Base-by-base conservation (phyloP, 2,888 invertebrate species). In the Lordiphosa andalusiaca region DNA sequence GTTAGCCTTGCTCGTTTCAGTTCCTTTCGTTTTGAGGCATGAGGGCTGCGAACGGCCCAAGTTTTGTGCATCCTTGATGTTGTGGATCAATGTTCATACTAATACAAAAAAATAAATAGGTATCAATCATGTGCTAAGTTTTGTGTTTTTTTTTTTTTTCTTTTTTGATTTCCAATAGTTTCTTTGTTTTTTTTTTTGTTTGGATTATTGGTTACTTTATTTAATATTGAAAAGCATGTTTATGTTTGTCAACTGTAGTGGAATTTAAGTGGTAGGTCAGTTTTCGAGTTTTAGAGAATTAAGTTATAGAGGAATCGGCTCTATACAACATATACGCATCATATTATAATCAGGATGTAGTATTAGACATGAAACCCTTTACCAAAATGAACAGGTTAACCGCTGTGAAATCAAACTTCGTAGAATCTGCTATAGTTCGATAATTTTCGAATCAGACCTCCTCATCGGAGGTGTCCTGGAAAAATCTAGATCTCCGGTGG, bases 21-120 rank as follows among this genome's bases (percentile, higher is more conserved):
- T 85, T 81, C 61, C 63, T 72, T 81, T 84, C 74, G 73, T 84
- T 81, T 81, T 61, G 83, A 77, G 86, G 85, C 86, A 83, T 84
- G 85, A 33, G 44, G 48, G 40, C 48, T 67, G 64, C 62, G 70
- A 65, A 66, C 56, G 69, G 69, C 65, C 69, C 46, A 59, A 49
- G 47, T 65, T 68, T 70, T 69, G 73, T 84, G 86, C 82, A 86
- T 85, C 80, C 84, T 88, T 81, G 87, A 84, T 88, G 87, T 88
- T 87, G 87, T 88, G 83, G 90, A 83, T 84, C 77, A 81, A 73
- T 87, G 85, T 84, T 78, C 36, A 67, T 46, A 65, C 39, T 10
- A 30, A 30, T 9, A 16, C 16, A 16, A 30, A 49, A 7, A 21
- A 16, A 30, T 38, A 7, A 21, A 56, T 84, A 83, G 80, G 80